Conservation (phyloP, 2,888 invertebrate genomes). For the Mystacides longicornis region DNA sequence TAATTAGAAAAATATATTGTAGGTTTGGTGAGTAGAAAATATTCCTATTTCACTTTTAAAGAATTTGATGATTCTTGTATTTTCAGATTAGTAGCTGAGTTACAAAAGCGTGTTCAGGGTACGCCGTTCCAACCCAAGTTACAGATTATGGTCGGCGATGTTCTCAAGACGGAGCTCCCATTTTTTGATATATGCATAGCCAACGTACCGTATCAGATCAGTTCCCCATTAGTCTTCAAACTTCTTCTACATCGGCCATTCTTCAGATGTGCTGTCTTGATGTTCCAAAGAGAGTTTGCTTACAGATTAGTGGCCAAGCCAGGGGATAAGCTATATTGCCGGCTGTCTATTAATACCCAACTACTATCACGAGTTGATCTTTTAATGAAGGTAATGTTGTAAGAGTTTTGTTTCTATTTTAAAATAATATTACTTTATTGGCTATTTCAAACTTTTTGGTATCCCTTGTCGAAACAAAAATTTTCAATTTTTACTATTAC, state of each 20-base stretch:
- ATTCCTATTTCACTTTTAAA: too few relatives aligned
- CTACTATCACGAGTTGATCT: constrained; percentile 89
- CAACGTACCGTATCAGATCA: constrained; percentile 97
- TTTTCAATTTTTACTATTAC: too few relatives aligned
- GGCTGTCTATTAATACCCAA: constrained; percentile 94
- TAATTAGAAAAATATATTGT: too few relatives aligned
- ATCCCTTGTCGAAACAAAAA: too few relatives aligned
- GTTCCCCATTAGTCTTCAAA: constrained; percentile 94
- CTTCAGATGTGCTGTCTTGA: constrained; percentile 90
- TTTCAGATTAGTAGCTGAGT: constrained; percentile 84
- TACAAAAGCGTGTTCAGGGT: constrained; percentile 92
- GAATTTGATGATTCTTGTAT: too few relatives aligned
- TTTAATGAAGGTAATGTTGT: constrained; percentile 74
- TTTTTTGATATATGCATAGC: constrained; percentile 98
- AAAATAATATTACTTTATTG: too few relatives aligned
- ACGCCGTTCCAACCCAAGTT: constrained; percentile 85
- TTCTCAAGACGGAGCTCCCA: constrained; percentile 87
- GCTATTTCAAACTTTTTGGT: too few relatives aligned
- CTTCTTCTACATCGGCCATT: constrained; percentile 77
- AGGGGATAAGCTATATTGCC: constrained; percentile 94
- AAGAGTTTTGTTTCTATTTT: not conserved
- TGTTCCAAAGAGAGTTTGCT: constrained; percentile 99
- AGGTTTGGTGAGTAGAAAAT: too few relatives aligned
- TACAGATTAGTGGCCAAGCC: constrained; percentile 93
- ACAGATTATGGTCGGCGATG: constrained; percentile 90